Conservation (phyloP, 2,888 invertebrate genomes). For the Rotaria magnacalcarata region DNA sequence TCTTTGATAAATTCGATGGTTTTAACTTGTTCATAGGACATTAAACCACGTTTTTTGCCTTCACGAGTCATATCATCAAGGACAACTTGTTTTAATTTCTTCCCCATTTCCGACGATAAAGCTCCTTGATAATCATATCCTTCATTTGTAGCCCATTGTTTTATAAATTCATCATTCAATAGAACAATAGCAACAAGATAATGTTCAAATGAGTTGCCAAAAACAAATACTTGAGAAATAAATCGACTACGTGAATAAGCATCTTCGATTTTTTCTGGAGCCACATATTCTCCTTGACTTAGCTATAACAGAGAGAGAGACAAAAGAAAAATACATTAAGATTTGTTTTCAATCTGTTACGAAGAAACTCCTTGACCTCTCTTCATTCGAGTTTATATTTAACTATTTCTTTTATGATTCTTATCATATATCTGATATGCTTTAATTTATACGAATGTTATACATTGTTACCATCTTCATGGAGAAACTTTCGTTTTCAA, state of each 20-base stretch:
- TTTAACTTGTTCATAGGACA: conserved; percentile 44
- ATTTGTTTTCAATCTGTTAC: no score
- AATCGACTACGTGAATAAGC: conserved; percentile 28
- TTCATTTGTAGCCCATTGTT: conserved; percentile 13
- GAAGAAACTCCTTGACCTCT: no score
- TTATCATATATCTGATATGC: no score
- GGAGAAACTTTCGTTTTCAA: no score
- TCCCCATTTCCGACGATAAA: neutral
- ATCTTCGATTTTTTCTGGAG: conserved; percentile 45
- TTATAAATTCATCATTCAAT: conserved; percentile 32
- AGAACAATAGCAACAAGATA: conserved; percentile 42
- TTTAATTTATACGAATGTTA: no score
- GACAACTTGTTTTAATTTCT: conserved; percentile 12
- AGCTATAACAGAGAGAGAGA: neutral
- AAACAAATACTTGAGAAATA: conserved; percentile 42
- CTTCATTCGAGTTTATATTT: no score
- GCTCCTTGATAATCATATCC: neutral
- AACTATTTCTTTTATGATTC: no score
- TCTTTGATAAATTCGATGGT: conserved; percentile 39
- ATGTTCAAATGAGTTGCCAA: conserved; percentile 40
- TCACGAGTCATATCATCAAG: conserved; percentile 34
- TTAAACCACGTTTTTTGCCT: conserved; percentile 39
- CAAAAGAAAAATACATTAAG: neutral
- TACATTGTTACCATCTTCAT: no score
- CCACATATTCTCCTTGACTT: conserved; percentile 45